Base-by-base conservation (phyloP, 1,140 invertebrate genomes). In the Pteromalus puparum region DNA sequence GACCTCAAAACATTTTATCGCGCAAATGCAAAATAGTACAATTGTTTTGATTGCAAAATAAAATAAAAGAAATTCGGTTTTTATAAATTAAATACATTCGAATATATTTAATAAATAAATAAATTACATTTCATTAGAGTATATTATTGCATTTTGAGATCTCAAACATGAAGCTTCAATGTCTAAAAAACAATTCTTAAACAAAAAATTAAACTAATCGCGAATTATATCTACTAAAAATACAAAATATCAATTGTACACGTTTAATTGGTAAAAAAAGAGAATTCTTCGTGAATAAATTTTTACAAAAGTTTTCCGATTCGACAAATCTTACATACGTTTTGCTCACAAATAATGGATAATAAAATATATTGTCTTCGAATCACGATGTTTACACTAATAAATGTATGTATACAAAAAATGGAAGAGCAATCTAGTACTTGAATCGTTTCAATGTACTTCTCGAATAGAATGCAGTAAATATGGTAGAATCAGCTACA, bases 331-430 rank as follows among this genome's bases (percentile, higher is more conserved):
- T 68, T 75, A 28, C n/a, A 76, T 68, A 65, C 38, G 18, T 30
- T 81, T 21, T 76, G 72, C 48, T 46, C 46, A 68, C 24, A 74
- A 86, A 78, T 81, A 26, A 84, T 82, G 61, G 26, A 78, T 82
- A 83, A n/a, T 80, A 83, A 86, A 79, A 75, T 81, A 77, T 86
- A 78, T 84, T 77, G 34, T 82, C 67, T 82, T 77, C 73, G 24
- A 70, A 86, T 83, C 68, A 68, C 77, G 67, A 81, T 76, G 24
- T 80, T 73, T 68, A 73, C 30, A 68, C 0, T 70, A 82, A 86
- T 83, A 80, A 82, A 68, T 73, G 53, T n/a, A 83, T 26, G 28
- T 77, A 38, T 83, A 78, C 74, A 83, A 70, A 78, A 83, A 28
- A 84, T 84, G 48, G 83, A 80, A 84, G 68, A 84, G 0, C 67